Conservation (phyloP, 2,888 invertebrate genomes). For the Molorchus minor region DNA sequence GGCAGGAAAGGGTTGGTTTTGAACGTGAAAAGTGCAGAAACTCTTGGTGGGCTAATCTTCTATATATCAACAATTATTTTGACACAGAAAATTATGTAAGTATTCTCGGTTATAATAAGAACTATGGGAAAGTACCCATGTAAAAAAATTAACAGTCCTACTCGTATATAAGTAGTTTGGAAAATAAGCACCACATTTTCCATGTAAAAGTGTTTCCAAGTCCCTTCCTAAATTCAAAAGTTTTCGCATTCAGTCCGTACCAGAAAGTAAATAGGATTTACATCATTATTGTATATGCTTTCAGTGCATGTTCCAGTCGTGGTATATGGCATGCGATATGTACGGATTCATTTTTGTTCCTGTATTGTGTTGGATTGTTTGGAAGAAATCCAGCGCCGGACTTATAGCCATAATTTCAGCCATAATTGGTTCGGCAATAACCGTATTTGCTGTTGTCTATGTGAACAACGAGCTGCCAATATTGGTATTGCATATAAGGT, state of each 20-base stretch:
- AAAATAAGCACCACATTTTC: too few relatives aligned
- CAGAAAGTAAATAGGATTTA: too few relatives aligned
- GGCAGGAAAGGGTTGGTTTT: slow-evolving; percentile 68
- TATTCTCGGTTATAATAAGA: too few relatives aligned
- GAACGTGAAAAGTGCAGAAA: slow-evolving; percentile 65
- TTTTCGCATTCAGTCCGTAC: too few relatives aligned
- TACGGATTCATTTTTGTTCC: slow-evolving; percentile 50
- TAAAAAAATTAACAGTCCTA: too few relatives aligned
- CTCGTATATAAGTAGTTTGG: too few relatives aligned
- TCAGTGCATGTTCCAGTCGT: slow-evolving; percentile 67
- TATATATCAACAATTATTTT: slow-evolving; percentile 78
- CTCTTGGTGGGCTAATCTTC: slow-evolving; percentile 58
- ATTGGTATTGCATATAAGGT: slow-evolving; percentile 53
- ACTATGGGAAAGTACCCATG: too few relatives aligned
- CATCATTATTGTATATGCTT: too few relatives aligned
- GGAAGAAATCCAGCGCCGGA: slow-evolving; percentile 50
- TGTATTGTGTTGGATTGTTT: slow-evolving; percentile 47
- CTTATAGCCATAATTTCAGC: slow-evolving; percentile 38
- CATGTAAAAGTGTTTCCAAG: too few relatives aligned
- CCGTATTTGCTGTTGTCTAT: slow-evolving; percentile 50
- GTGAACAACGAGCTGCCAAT: slow-evolving; percentile 51
- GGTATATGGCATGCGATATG: slow-evolving; percentile 61
- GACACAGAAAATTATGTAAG: slow-evolving; percentile 69
- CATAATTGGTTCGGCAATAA: slow-evolving; percentile 45
- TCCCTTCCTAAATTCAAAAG: too few relatives aligned